These are phyloP conservation scores for Festucalex cinctus DNA, from an alignment of 2,113 vertebrate genomes.

Conservation along the genomic window DNA sequence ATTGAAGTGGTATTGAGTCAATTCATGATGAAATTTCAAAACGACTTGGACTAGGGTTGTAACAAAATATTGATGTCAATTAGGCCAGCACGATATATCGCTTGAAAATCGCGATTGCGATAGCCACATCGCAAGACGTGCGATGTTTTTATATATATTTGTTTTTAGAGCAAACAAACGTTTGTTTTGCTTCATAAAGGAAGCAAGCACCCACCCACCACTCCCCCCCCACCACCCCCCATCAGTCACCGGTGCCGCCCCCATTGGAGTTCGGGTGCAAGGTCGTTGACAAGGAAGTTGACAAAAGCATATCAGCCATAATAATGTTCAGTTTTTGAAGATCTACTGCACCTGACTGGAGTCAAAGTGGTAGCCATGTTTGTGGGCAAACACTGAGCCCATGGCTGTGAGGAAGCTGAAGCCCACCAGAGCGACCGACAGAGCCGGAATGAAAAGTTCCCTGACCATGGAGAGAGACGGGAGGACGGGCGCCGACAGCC, in stretches of 20 bases:
- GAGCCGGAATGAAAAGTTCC: conserved; percentile 42
- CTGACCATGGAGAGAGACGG: conserved; percentile 39
- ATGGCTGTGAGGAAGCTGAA: conserved; percentile 49
- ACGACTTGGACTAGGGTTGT: background rate
- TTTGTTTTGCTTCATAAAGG: too few relatives aligned
- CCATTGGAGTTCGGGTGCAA: too few relatives aligned
- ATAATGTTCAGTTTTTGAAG: background rate
- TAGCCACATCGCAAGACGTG: too few relatives aligned
- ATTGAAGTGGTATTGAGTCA: background rate
- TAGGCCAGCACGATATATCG: too few relatives aligned
- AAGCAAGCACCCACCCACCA: too few relatives aligned
- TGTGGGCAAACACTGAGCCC: conserved; percentile 40
- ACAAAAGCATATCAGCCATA: background rate
- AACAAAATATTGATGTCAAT: background rate
- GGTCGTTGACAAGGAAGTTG: background rate
- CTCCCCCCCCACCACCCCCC: too few relatives aligned
- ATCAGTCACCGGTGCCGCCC: too few relatives aligned
- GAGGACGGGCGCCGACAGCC: conserved; percentile 35
- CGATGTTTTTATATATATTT: too few relatives aligned
- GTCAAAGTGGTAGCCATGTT: conserved; percentile 35
- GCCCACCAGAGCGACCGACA: conserved; percentile 45
- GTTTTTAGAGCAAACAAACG: too few relatives aligned
- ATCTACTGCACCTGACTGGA: conserved; percentile 29
- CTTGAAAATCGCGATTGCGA: too few relatives aligned
- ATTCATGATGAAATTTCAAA: background rate